phyloP scores from a whole-genome alignment of 2,797 vertebrate genomes.

The Bucorvus abyssinicus region DNA sequence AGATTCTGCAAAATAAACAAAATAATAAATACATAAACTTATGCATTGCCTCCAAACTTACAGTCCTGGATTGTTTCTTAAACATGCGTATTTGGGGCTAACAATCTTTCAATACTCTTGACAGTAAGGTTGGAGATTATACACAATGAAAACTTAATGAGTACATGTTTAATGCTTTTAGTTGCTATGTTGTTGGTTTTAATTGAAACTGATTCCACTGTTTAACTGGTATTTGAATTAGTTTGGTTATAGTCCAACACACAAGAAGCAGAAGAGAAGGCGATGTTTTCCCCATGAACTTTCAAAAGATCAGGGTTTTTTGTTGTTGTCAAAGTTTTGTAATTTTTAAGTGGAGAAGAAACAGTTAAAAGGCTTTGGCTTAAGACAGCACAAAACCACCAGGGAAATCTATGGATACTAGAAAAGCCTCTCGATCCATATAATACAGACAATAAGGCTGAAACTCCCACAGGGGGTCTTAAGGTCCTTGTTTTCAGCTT shows the following conservation, averaged over 20 bases:
- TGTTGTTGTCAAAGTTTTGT: not conserved
- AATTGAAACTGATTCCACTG: not conserved
- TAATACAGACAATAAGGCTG: not conserved
- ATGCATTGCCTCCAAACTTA: not conserved
- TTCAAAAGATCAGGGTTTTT: not conserved
- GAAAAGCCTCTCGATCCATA: not conserved
- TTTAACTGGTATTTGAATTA: not conserved
- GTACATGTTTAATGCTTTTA: not conserved
- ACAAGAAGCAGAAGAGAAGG: not conserved
- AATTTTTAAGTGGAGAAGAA: not conserved
- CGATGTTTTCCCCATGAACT: not conserved
- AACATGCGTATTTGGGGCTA: not conserved
- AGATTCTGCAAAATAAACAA: not conserved
- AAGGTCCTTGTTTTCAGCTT: constrained; percentile 23
- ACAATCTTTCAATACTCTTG: not conserved
- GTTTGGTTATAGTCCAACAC: not conserved
- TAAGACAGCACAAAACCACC: not conserved
- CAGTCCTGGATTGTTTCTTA: not conserved
- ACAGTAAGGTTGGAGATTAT: not conserved
- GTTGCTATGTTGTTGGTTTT: not conserved
- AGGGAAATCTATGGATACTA: not conserved
- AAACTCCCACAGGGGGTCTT: not conserved
- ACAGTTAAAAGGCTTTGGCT: not conserved
- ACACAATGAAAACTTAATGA: not conserved
- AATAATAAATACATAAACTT: not conserved